phyloP scores from a whole-genome alignment of 2,888 invertebrate genomes.

The Pinctada fucata region DNA sequence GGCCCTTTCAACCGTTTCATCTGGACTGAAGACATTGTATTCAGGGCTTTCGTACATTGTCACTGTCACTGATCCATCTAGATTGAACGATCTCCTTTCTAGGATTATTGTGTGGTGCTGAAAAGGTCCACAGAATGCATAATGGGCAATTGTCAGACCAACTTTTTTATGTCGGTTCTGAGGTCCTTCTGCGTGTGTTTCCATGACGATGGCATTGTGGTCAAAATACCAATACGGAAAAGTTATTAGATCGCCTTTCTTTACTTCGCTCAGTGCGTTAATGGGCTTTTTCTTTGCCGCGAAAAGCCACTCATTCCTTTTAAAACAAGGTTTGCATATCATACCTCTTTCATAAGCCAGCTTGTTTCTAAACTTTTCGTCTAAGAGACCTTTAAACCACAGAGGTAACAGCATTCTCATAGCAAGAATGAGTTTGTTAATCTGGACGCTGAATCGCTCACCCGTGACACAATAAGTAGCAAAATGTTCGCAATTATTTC shows the following conservation, averaged over 20 bases:
- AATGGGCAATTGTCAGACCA: constrained; percentile 2
- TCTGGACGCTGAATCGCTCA: constrained; percentile 21
- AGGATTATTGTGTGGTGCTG: constrained; percentile 5
- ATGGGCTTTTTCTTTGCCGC: not conserved
- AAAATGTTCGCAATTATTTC: too few species aligned
- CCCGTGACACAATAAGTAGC: constrained; percentile 33
- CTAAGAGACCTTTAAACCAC: constrained; percentile 25
- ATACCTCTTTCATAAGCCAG: constrained; percentile 8
- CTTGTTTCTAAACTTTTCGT: constrained; percentile 21
- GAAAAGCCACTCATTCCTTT: constrained; percentile 10
- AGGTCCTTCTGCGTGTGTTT: not conserved
- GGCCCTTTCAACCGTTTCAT: constrained; percentile 23
- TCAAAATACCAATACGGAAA: constrained; percentile 24
- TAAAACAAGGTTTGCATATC: constrained; percentile 19
- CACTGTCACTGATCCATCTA: constrained; percentile 10
- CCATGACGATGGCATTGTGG: constrained; percentile 23
- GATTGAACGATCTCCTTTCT: constrained; percentile 5
- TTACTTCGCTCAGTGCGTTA: not conserved
- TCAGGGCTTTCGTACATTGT: not conserved
- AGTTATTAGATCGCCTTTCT: constrained; percentile 23
- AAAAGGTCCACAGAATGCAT: constrained; percentile 12
- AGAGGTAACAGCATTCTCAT: not conserved
- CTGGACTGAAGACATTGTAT: not conserved
- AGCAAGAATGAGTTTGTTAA: constrained; percentile 7
- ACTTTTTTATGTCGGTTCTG: not conserved